These are phyloP conservation scores for Tragopan temminckii DNA, from an alignment of 2,797 vertebrate genomes.

Conservation along the genomic window DNA sequence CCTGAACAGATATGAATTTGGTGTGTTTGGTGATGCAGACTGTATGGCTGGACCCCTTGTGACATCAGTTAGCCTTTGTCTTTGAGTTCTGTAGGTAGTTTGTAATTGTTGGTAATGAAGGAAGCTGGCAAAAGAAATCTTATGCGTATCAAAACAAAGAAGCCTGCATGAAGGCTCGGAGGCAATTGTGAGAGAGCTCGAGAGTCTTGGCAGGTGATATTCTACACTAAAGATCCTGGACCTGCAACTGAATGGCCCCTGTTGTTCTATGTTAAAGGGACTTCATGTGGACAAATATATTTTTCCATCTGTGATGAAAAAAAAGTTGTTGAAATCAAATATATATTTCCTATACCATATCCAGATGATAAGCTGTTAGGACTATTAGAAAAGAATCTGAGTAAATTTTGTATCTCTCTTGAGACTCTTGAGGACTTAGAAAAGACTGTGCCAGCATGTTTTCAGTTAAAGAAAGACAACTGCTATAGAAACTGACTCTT, in stretches of 20 bases:
- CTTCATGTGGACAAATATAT: rapidly evolving
- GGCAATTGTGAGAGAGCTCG: neutral
- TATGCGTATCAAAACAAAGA: neutral
- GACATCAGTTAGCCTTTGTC: neutral
- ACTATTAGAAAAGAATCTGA: neutral
- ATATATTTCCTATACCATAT: neutral
- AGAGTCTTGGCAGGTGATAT: rapidly evolving
- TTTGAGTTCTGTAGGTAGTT: neutral
- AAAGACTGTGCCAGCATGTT: neutral
- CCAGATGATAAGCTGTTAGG: neutral
- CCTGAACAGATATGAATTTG: neutral
- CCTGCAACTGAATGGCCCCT: neutral
- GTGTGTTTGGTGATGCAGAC: neutral
- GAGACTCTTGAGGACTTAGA: neutral
- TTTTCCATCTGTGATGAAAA: neutral
- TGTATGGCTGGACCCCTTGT: neutral
- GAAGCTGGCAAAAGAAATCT: neutral
- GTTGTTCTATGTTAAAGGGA: neutral
- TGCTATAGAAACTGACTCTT: neutral
- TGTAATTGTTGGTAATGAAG: neutral
- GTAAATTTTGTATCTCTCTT: neutral
- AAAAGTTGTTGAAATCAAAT: neutral
- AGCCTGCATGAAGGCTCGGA: neutral
- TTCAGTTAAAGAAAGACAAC: neutral
- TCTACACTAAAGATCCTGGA: neutral